Base-by-base conservation (phyloP, 2,888 invertebrate species). In the Protonemura montana region DNA sequence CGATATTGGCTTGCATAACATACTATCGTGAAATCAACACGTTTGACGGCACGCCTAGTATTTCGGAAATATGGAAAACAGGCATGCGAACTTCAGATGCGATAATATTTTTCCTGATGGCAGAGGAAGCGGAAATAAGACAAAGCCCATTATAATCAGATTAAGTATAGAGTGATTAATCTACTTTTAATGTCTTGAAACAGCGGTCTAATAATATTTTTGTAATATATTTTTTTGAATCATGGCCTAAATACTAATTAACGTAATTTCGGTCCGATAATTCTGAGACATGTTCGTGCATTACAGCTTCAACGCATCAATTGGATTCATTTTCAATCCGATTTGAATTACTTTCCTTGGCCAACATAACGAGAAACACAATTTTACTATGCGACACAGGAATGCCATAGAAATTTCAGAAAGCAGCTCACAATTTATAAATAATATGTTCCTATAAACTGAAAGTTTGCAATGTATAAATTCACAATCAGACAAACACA, bases 161-260 rank as follows among this genome's bases (percentile, higher is more conserved):
- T 10, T 59, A 59, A 59, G 59, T 59, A 59, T 59, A 59, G 59
- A 59, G 59, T 59, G 59, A 59, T 59, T 59, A 59, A 59, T 59
- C 59, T 59, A 7, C 21, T 59, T 59, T 59, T 59, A 59, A 59
- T 59, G 59, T 59, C 59, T 59, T 59, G 6, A 7, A 59, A 59
- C 7, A 59, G 59, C 59, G 13, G 13, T 59, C 59, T 59, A 59
- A 59, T 59, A 2, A 59, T 59, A 13, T 1, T 59, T 59, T 59
- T 59, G 7, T 10, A 2, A 59, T 3, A 59, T 59, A n/a, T n/a
- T n/a, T 59, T 59, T 59, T 59, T 21, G 13, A 59, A 3, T 59
- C 35, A 35, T 35, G 10, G 10, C 7, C 21, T 59, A 59, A 10
- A 21, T 21, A 7, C 13, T 59, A 41, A 41, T 41, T 41, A 13